Evolutionary conservation across 2,113 vertebrate species (phyloP), one percentile per base, ranked within the genome.

Genomic region (Lethenteron reissneri): DNA sequence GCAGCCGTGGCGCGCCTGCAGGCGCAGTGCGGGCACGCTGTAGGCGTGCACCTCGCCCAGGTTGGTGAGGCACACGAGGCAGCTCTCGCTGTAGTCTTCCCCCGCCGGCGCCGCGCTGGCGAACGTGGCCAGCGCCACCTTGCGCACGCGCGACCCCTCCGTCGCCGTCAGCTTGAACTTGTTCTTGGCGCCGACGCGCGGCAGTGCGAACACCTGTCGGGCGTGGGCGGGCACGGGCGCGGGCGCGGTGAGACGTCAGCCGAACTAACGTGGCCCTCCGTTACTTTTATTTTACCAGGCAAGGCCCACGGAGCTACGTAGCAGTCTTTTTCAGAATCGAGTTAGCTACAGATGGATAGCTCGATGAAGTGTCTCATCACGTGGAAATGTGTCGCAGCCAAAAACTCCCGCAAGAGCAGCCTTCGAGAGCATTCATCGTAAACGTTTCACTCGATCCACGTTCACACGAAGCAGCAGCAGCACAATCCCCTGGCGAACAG

Each of bases 131-230:
- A 92, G 76, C 1, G 89, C 88, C 77, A 90, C 88, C 78, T 92
- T 95, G 74, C 94, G 84, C 57, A 99, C 89, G 1, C 94, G 87
- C 72, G 92, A 99, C 73, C 94, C 94, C 74, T 97, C 94, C 0
- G 92, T 90, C 0, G 94, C 94, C 0, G 94, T 99, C 77, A 99
- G 80, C 81, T 96, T 99, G 81, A 99, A 96, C 78, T 99, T 99
- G 68, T 92, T 95, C 82, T 95, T 99, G 15, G 88, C 89, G 0
- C 88, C 91, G 75, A 99, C 89, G 76, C 90, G 95, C 12, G 94
- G 94, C 62, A 99, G 82, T 0, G 86, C 90, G 77, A 99, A 99
- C 69, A 99, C 86, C 94, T 97, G 75, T 41, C 0, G 10, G 60
- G 14, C 60, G 60, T 2, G 17, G 17, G 17, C 17, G 17, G 17